phyloP scores from a whole-genome alignment of 2,113 vertebrate species.

The Helogale parvula region DNA sequence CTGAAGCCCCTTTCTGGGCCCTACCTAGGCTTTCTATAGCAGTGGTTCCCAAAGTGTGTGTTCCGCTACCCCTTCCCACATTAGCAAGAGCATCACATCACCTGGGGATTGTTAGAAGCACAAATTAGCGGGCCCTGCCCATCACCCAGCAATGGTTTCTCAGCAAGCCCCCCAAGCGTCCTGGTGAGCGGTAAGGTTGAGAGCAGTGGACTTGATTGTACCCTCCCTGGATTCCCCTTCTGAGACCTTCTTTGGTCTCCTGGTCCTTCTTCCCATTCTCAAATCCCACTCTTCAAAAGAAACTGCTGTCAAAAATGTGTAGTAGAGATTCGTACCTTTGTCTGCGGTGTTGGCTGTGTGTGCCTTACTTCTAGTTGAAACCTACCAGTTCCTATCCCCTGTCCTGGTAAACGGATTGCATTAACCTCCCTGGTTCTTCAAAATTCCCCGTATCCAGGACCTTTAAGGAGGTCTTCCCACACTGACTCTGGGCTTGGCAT shows the following conservation, averaged over 20 bases:
- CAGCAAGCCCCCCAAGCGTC: rapidly evolving
- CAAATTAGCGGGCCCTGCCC: not conserved
- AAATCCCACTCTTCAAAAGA: not conserved
- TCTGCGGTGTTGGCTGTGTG: not conserved
- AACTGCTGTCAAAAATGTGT: not conserved
- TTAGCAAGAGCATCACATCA: not conserved
- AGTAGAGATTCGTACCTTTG: not conserved
- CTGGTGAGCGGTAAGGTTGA: not conserved
- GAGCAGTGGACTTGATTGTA: not conserved
- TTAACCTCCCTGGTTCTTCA: not conserved
- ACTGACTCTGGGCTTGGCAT: not conserved
- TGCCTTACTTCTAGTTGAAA: not conserved
- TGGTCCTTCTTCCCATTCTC: not conserved
- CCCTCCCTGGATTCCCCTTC: not conserved
- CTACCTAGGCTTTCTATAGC: not conserved
- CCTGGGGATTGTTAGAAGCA: not conserved
- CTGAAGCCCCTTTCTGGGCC: not conserved
- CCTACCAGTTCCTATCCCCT: not conserved
- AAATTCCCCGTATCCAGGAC: not conserved
- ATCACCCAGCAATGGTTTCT: not conserved
- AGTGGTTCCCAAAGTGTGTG: not conserved
- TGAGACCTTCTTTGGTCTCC: not conserved
- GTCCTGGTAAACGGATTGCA: not conserved
- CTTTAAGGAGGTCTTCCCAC: rapidly evolving
- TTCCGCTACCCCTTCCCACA: too few relatives aligned